phyloP scores from a whole-genome alignment of 2,797 vertebrate species.

The Botia kubotai region DNA sequence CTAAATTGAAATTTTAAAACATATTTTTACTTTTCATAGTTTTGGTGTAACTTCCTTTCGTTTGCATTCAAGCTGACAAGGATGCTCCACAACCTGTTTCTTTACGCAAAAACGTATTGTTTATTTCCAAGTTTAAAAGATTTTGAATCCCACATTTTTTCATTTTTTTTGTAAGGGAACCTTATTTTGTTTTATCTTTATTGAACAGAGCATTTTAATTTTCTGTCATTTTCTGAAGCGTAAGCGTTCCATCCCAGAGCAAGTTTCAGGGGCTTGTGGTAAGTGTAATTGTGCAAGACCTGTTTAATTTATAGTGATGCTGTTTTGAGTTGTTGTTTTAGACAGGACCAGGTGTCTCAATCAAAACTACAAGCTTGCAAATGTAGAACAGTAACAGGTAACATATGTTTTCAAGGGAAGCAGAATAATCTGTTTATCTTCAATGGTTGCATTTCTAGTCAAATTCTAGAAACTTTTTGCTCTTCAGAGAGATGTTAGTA shows the following conservation, averaged over 20 bases:
- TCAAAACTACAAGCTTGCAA: not conserved
- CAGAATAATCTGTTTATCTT: not conserved
- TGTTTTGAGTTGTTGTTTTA: not conserved
- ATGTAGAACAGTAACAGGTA: not conserved
- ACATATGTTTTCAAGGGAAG: not conserved
- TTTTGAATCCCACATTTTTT: not conserved
- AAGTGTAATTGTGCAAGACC: not conserved
- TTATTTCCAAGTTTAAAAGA: not conserved
- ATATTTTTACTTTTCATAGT: no score
- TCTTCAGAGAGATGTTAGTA: not conserved
- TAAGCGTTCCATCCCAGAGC: not conserved
- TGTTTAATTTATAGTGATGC: not conserved
- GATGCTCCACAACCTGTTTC: no score
- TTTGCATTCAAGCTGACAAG: no score
- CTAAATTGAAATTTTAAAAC: no score
- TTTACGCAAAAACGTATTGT: no score
- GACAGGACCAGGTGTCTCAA: not conserved
- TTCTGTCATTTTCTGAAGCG: no score
- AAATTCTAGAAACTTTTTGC: not conserved
- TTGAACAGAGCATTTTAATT: no score
- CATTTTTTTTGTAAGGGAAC: not conserved
- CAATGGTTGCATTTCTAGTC: not conserved
- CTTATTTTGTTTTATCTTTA: no score
- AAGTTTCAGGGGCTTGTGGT: not conserved
- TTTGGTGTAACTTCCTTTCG: no score